Evolutionary conservation across 37 sponge, comb jelly and placozoan genomes (phyloP).

Genomic region (Oscarella lobularis): DNA sequence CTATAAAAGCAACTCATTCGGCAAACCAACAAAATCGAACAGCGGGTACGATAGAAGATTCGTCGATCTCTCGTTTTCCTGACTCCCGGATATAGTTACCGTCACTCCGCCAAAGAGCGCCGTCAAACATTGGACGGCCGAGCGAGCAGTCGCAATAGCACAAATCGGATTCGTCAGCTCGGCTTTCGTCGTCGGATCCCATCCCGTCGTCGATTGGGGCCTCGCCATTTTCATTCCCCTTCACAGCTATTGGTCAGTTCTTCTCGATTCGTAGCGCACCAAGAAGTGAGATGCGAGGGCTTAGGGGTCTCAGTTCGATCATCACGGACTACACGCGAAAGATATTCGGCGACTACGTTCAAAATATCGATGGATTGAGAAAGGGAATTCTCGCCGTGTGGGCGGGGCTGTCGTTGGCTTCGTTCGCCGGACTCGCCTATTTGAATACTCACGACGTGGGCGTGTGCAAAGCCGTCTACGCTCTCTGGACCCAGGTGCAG

Average conservation of each 20-base stretch:
- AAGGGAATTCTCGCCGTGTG: neutral
- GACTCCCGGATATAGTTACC: too few species aligned
- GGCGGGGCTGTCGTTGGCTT: neutral
- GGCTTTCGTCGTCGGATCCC: neutral
- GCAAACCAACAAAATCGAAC: too few species aligned
- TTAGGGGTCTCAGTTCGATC: too few species aligned
- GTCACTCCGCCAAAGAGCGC: neutral
- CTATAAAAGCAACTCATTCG: too few species aligned
- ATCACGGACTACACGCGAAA: too few species aligned
- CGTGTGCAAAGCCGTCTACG: neutral
- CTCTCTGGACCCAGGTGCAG: neutral
- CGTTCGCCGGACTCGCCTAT: neutral
- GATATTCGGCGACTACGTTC: too few species aligned
- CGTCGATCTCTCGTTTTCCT: too few species aligned
- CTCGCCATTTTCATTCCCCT: neutral
- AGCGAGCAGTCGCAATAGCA: neutral
- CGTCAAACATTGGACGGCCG: neutral
- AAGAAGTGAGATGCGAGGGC: neutral
- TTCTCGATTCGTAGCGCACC: neutral
- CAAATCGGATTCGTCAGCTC: neutral
- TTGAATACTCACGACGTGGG: neutral
- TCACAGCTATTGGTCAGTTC: neutral
- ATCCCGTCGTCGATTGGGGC: neutral
- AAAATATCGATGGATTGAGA: too few species aligned
- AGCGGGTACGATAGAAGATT: too few species aligned